A percentile compares a stretch with the other conserved stretches of the same genome.
phyloP scores from a whole-genome alignment of 2,113 vertebrate species.

The Bungarus multicinctus region DNA sequence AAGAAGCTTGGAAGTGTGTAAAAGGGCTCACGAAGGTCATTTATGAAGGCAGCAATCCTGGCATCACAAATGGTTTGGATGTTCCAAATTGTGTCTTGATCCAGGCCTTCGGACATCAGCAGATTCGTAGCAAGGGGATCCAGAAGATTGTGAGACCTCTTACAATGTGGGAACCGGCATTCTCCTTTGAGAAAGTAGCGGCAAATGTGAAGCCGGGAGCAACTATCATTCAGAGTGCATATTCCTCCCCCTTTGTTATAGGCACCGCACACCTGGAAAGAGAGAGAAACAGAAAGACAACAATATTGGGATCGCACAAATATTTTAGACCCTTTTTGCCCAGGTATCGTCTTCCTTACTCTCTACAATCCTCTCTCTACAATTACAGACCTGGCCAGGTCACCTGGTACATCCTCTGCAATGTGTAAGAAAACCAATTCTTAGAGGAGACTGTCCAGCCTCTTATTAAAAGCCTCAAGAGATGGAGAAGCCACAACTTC shows the following conservation, averaged over 20 bases:
- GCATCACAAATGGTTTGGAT: conserved; percentile 64
- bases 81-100: conserved; percentile 34
- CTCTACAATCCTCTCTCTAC: no score
- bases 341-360: no score
- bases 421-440: no score
- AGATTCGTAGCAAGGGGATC: background rate
- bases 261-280: conserved; percentile 58
- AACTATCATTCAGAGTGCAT: conserved; percentile 59
- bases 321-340: no score
- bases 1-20: background rate
- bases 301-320: background rate
- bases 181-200: conserved; percentile 64
- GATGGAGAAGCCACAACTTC: no score
- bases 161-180: conserved; percentile 62
- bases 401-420: no score
- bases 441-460: no score
- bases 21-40: conserved; percentile 52
- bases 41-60: conserved; percentile 47
- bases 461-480: no score
- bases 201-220: conserved; percentile 72
- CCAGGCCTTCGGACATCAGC: conserved; percentile 56
- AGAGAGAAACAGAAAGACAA: no score
- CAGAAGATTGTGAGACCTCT: conserved; percentile 67
- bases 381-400: no score
- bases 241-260: conserved; percentile 62